Evolutionary conservation across 2,113 vertebrate species (phyloP).

Genomic region (Protobothrops flavoviridis): DNA sequence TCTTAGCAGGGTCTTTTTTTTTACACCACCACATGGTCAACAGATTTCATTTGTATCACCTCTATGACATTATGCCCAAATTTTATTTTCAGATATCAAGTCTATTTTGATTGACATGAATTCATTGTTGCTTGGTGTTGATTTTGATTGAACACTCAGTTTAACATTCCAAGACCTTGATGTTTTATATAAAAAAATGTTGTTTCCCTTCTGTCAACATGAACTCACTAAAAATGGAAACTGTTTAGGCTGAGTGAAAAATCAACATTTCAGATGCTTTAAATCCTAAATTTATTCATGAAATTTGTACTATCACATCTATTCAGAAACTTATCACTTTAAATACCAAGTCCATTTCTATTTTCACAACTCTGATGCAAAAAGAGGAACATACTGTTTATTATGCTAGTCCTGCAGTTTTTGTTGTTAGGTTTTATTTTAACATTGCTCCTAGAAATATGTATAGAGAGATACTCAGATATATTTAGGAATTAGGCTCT

Average conservation of each 20-base stretch:
- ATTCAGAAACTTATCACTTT: neutral
- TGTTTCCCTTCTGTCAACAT: neutral
- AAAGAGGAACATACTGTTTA: neutral
- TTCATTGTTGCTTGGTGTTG: neutral
- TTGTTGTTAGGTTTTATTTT: neutral
- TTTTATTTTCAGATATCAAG: neutral
- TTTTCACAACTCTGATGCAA: neutral
- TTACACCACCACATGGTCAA: neutral
- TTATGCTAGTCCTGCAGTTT: neutral
- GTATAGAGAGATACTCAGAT: neutral
- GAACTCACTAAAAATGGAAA: neutral
- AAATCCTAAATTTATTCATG: conserved; percentile 15
- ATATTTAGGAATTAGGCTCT: neutral
- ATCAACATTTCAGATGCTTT: neutral
- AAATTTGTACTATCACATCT: neutral
- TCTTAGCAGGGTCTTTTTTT: neutral
- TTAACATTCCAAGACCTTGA: neutral
- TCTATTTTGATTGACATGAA: neutral
- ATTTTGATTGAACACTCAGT: neutral
- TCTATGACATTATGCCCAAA: neutral
- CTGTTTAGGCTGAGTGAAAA: neutral
- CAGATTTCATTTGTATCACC: neutral
- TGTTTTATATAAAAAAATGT: neutral
- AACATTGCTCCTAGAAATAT: neutral
- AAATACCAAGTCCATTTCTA: conserved; percentile 1